Base-by-base conservation (phyloP, 2,888 invertebrate species). In the Papilio demoleus region DNA sequence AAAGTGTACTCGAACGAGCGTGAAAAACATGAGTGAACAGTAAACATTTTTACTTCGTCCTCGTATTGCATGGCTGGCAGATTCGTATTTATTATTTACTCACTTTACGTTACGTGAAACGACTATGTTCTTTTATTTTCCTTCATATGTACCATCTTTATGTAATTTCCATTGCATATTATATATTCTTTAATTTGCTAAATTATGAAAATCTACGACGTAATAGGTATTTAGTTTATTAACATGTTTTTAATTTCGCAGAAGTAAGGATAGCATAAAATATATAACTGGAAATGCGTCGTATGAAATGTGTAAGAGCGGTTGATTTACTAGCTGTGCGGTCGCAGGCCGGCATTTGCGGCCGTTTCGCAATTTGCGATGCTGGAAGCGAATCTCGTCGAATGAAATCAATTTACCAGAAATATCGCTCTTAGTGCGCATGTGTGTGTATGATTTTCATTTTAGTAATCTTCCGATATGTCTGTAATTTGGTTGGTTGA, bases 391-490 rank as follows among this genome's bases (percentile, higher is more conserved):
- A 58, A 68, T 68, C 63, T 47, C 62, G 42, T 62, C 62, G 63
- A 62, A 62, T 56, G 53, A 56, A 68, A 68, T 68, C 62, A 68
- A 62, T 68, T 68, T 58, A 63, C 56, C 53, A 34, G 62, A 58
- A 63, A 58, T 47, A 24, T 68, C 24, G 24, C 34, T n/a, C 45
- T 58, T 45, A 56, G n/a, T 63, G 56, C 42, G n/a, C 14, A 11
- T 56, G 56, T 45, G 34, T 19, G 36, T 11, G 53, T n/a, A n/a
- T 40, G 8, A 53, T 67, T 67, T 56, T 58, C 50, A 42, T 61
- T 42, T 19, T 11, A 17, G n/a, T 50, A 53, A n/a, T 19, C 22
- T 58, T 58, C 27, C 19, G n/a, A 36, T 56, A 40, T 31, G 22
- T 19, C 4, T 4, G 58, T 36, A 36, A 34, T 36, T 24, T 38